These are phyloP conservation scores for Microcebus ravelobensis DNA, from an alignment of 2,113 vertebrate species.

Conservation along the genomic window DNA sequence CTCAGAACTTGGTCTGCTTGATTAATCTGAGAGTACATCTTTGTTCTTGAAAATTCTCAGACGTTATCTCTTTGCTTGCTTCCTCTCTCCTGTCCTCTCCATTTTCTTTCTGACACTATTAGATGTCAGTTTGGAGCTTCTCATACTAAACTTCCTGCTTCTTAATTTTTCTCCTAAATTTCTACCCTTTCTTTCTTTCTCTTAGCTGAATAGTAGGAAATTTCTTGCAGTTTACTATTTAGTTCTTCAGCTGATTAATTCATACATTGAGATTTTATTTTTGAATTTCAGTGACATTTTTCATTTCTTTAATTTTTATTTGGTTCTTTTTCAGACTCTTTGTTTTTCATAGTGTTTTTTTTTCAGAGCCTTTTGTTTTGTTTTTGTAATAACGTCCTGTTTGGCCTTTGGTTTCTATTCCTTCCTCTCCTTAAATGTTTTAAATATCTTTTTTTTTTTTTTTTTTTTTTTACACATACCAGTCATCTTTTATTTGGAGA, in stretches of 20 bases:
- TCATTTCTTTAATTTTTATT: background rate
- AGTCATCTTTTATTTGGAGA: too few species aligned
- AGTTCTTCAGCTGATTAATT: background rate
- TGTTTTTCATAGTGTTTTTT: background rate
- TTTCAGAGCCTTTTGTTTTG: background rate
- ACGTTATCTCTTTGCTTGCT: background rate
- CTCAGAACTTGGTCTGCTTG: background rate
- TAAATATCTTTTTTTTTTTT: background rate
- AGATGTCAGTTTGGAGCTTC: background rate
- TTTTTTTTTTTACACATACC: too few species aligned
- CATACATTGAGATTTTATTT: background rate
- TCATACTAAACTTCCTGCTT: background rate
- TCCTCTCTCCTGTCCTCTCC: background rate
- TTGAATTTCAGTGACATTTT: background rate
- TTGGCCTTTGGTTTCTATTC: background rate
- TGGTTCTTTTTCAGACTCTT: slow-evolving; percentile 26
- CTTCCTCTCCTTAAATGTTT: background rate
- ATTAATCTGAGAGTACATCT: background rate
- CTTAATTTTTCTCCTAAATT: background rate
- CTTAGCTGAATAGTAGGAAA: background rate
- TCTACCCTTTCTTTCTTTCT: background rate
- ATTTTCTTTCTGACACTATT: background rate
- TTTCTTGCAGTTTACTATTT: background rate
- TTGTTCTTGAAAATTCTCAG: background rate
- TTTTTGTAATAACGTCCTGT: background rate